Base-by-base conservation (phyloP, 2,888 invertebrate species). In the Apeira syringaria region DNA sequence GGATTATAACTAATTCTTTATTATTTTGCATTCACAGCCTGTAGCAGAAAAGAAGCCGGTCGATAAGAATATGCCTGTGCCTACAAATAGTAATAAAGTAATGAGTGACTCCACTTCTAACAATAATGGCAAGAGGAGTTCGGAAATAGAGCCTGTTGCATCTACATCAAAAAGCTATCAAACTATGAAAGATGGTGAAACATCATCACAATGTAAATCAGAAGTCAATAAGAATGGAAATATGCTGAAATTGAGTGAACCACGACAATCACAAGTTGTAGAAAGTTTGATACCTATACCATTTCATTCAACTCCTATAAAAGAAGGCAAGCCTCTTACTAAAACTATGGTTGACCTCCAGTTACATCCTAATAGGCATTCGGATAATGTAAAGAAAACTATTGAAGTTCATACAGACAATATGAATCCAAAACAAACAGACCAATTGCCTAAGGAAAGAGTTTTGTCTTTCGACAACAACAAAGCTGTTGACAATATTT, bases 321-420 rank as follows among this genome's bases (percentile, higher is more conserved):
- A 88, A 66, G 88, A 88, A 56, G 80, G 82, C 10, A 82, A 80
- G 50, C 88, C 88, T 24, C 66, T 88, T 7, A 88, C 88, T 13
- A 89, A 89, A 62, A 86, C 79, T 1, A 88, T 87, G 88, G 86
- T 89, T 2, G 80, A 89, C 37, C 75, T 76, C 56, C 88, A 88
- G 25, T 53, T 89, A 37, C 84, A 88, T 47, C 85, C 89, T 5
- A 87, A 63, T 41, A 72, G 87, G 46, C 82, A 87, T 64, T 81
- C 83, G 22, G 88, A 88, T 53, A 86, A 82, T 64, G 67, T 79
- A 3, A 88, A 86, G 50, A 86, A 88, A 56, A 88, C 82, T 5
- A 88, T 89, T 53, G 89, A 89, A 68, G 85, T 88, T 8, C 83
- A 85, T 39, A 88, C 87, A 35, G 87, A 87, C 43, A 72, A 46